phyloP scores from a whole-genome alignment of 1,140 invertebrate species.

The Teleopsis dalmanni region DNA sequence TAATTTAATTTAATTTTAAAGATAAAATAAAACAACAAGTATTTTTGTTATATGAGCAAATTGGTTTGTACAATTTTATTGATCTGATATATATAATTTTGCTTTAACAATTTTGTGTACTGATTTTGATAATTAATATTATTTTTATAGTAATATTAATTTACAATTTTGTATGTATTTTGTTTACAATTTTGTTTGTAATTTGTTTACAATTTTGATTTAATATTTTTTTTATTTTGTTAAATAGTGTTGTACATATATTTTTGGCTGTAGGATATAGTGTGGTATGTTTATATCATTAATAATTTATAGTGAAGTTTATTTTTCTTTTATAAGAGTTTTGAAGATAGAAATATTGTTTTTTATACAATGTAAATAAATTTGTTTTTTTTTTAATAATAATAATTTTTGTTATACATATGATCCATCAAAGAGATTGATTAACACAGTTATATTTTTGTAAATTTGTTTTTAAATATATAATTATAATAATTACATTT shows the following conservation, averaged over 20 bases:
- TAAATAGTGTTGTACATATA: too few species aligned
- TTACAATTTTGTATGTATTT: constrained; percentile 15
- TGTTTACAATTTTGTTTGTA: constrained; percentile 16
- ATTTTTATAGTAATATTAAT: neutral
- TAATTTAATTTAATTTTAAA: too few species aligned
- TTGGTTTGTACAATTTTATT: constrained; percentile 44
- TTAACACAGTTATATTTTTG: constrained; percentile 24
- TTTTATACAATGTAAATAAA: constrained; percentile 15
- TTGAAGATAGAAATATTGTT: too few species aligned
- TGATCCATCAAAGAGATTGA: constrained; percentile 41
- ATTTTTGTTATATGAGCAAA: constrained; percentile 42
- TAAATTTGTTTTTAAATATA: constrained; percentile 2
- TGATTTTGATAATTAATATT: neutral
- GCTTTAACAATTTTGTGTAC: constrained; percentile 43
- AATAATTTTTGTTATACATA: constrained; percentile 17
- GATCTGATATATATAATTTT: constrained; percentile 42
- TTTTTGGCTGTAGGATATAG: too few species aligned
- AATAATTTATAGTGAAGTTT: too few species aligned
- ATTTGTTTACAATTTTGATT: constrained; percentile 4
- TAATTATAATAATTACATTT: constrained; percentile 1
- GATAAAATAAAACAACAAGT: too few species aligned
- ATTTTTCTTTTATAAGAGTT: too few species aligned
- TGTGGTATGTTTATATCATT: too few species aligned
- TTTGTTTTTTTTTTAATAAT: constrained; percentile 11
- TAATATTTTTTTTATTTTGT: neutral